phyloP scores from a whole-genome alignment of 2,888 invertebrate genomes.

The Drosophila mimetica region DNA sequence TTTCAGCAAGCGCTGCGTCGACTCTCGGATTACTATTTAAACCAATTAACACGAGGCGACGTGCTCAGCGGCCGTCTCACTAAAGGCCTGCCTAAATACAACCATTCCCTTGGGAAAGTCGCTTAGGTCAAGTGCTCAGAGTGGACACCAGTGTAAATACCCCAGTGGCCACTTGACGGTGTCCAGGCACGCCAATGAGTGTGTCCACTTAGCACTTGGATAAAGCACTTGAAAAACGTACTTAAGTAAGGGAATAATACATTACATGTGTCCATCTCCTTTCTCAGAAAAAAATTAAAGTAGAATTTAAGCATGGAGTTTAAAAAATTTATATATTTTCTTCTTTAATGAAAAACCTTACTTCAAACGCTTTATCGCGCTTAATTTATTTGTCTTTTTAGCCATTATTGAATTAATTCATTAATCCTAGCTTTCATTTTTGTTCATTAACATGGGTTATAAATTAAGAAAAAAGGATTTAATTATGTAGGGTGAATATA shows the following conservation, averaged over 20 bases:
- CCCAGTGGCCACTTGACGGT: conserved; percentile 63
- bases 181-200: conserved; percentile 44
- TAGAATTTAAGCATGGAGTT: too few relatives aligned
- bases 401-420: too few relatives aligned
- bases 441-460: too few relatives aligned
- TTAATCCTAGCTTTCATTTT: too few relatives aligned
- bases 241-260: neutral
- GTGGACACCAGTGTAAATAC: conserved; percentile 66
- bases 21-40: conserved; percentile 73
- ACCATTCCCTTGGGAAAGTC: conserved; percentile 46
- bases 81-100: conserved; percentile 30
- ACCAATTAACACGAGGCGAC: conserved; percentile 71
- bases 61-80: conserved; percentile 25
- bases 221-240: neutral
- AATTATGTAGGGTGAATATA: too few relatives aligned
- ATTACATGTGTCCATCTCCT: neutral
- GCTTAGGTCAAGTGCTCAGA: conserved; percentile 46
- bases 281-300: neutral
- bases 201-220: neutral
- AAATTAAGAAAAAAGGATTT: too few relatives aligned
- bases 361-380: too few relatives aligned
- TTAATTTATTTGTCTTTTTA: too few relatives aligned
- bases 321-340: too few relatives aligned
- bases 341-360: too few relatives aligned
- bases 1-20: conserved; percentile 54